Evolutionary conservation across 1,140 invertebrate genomes (phyloP), one percentile per base, ranked within the genome.

Genomic region (Philaenus spumarius): DNA sequence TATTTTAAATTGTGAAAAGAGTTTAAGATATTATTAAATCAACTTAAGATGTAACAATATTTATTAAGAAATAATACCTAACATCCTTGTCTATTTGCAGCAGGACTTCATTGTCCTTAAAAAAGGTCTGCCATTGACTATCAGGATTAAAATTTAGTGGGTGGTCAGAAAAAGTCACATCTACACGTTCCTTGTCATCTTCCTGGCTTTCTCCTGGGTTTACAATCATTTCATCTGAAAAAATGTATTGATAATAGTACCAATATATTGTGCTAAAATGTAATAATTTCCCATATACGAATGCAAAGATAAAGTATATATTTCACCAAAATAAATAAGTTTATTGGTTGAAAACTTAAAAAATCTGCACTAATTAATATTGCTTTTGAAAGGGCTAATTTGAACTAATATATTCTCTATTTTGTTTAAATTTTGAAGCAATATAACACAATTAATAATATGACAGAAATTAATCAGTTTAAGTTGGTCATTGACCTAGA

Each of bases 71-170:
- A n/a, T n/a, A n/a, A 60, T 71, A 85, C 85, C 93, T 82, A 17
- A 97, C 95, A 77, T 98, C 95, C 74, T 97, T 98, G 72, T 97
- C 94, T 67, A 98, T 97, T 80, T 98, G 94, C 52, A 95, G 72
- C 9, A 98, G 72, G 61, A 95, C 90, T 77, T 98, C 94, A 74
- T 98, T 98, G 70, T 98, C 95, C 73, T 92, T 94, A 71, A 98
- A 98, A 72, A 85, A 94, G 0, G 83, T 85, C 60, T 89, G 86
- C 95, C 95, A 98, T 55, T 92, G 86, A 67, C 93, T 95, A 60
- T 93, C 87, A 2, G 95, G 95, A 69, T 91, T 93, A 19, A 89
- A 84, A 74, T 90, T 97, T n/a, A 98, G 72, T 2, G 94, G 95
- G 82, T 97, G 89, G 76, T 93, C 90, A 50, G 79, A 73, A 24